Conservation (phyloP, 2,888 invertebrate species). For the Biston betularia region DNA sequence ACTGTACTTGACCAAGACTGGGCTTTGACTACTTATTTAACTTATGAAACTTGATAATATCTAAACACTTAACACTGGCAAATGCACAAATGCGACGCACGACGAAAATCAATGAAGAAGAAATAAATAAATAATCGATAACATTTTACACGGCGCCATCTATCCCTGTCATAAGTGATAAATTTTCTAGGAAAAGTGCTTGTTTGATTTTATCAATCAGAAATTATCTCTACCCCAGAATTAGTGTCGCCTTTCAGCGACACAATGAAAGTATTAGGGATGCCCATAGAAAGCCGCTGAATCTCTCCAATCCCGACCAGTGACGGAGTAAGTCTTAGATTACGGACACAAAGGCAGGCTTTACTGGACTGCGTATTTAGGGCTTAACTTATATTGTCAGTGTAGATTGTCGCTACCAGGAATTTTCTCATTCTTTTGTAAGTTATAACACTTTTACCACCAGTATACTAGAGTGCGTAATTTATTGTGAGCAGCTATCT, state of each 20-base stretch:
- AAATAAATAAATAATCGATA: too few species aligned
- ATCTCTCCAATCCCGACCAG: conserved; percentile 58
- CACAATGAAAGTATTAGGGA: conserved; percentile 70
- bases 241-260: conserved; percentile 31
- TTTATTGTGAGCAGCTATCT: too few species aligned
- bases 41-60: too few species aligned
- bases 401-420: conserved; percentile 44
- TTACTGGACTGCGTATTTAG: conserved; percentile 68
- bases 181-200: neutral
- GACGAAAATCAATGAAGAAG: too few species aligned
- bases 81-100: too few species aligned
- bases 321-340: conserved; percentile 67
- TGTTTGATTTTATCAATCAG: conserved; percentile 11
- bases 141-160: too few species aligned
- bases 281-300: conserved; percentile 80
- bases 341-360: conserved; percentile 77
- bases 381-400: conserved; percentile 71
- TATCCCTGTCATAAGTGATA: too few species aligned
- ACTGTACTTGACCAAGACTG: too few species aligned
- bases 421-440: conserved; percentile 33
- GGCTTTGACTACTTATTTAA: too few species aligned
- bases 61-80: too few species aligned
- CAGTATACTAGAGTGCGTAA: too few species aligned
- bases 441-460: neutral
- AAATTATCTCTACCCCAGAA: conserved; percentile 15